Evolutionary conservation across 53 echinoderm and acorn worm species (phyloP).

Genomic region (Luidia sarsii): DNA sequence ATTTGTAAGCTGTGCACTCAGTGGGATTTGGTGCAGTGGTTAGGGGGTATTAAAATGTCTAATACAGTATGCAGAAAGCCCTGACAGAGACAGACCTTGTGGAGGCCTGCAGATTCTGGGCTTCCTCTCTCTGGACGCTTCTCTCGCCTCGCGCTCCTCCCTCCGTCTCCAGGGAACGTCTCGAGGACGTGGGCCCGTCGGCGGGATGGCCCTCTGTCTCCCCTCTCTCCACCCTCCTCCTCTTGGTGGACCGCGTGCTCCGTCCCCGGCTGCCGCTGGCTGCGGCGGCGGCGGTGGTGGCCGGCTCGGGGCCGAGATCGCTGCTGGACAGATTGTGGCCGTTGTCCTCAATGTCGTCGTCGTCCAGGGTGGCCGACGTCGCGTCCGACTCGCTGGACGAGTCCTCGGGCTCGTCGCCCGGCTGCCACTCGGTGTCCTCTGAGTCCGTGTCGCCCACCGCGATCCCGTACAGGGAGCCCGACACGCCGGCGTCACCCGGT

Average conservation of each 20-base stretch:
- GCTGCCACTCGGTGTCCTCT: constrained; percentile 35
- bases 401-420: not conserved
- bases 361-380: not conserved
- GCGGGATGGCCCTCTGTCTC: not conserved
- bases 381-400: constrained; percentile 2
- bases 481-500: not conserved
- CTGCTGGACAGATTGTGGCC: constrained; percentile 9
- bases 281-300: not conserved
- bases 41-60: too few species aligned
- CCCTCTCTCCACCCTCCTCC: not conserved
- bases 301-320: not conserved
- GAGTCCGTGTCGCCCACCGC: constrained; percentile 28
- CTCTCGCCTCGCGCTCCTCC: not conserved
- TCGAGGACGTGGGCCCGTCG: not conserved
- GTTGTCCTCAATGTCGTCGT: not conserved
- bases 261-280: not conserved
- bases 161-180: not conserved
- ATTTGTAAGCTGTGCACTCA: too few species aligned
- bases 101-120: not conserved
- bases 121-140: not conserved
- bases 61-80: too few species aligned
- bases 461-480: constrained; percentile 21
- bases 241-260: not conserved
- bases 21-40: too few species aligned
- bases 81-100: constrained; percentile 19